phyloP scores from a whole-genome alignment of 1,140 invertebrate genomes.

The Aleiodes sp. region DNA sequence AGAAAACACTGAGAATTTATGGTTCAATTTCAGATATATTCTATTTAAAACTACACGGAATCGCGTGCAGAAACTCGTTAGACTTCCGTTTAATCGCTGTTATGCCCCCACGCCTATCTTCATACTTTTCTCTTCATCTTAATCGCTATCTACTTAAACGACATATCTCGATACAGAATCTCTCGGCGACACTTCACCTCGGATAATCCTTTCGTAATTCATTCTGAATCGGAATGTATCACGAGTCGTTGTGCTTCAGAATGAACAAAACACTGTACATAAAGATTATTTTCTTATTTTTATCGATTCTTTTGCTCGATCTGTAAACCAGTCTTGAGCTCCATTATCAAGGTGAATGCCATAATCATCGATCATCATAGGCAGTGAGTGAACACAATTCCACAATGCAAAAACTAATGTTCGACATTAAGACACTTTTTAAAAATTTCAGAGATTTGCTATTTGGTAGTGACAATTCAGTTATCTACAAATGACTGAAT shows the following conservation, averaged over 20 bases:
- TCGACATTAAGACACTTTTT: too few species aligned
- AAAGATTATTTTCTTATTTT: constrained; percentile 16
- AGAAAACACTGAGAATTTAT: not conserved
- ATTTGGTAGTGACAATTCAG: too few species aligned
- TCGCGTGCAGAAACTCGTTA: constrained; percentile 32
- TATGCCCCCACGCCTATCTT: not conserved
- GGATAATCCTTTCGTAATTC: not conserved
- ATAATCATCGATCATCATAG: constrained; percentile 21
- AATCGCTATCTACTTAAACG: constrained; percentile 4
- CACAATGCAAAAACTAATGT: too few species aligned
- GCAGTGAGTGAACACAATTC: not conserved
- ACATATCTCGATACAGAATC: not conserved
- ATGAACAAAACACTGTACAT: not conserved
- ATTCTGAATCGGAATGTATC: not conserved
- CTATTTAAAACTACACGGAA: constrained; percentile 1
- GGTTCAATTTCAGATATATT: not conserved
- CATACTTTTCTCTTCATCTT: not conserved
- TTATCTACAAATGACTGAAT: too few species aligned
- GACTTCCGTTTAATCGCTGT: constrained; percentile 32
- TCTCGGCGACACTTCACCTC: not conserved
- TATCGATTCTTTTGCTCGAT: not conserved
- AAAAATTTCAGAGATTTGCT: too few species aligned
- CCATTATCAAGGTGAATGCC: constrained; percentile 28
- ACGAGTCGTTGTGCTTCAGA: not conserved
- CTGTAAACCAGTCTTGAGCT: constrained; percentile 7